Percentiles rank a stretch among this genome's conserved stretches.
Conservation (phyloP, 2,113 vertebrate species). For the Fulica atra region DNA sequence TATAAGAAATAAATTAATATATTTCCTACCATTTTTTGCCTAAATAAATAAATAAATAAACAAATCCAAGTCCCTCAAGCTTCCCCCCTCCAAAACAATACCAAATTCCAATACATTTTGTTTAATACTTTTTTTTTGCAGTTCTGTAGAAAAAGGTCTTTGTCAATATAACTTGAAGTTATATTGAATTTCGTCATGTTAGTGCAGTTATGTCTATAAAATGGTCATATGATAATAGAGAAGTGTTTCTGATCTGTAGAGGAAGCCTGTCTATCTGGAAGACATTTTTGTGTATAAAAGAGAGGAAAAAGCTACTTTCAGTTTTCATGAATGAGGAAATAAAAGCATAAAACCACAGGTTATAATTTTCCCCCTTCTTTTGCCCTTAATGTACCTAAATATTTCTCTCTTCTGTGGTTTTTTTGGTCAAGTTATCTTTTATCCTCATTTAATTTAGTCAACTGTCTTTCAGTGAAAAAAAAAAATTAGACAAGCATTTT, state of each 20-base stretch:
- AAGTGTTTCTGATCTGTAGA: neutral
- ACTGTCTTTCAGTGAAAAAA: neutral
- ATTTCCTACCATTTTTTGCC: neutral
- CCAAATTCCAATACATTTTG: neutral
- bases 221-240: neutral
- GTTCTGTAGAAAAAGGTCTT: neutral
- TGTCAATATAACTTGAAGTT: neutral
- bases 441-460: neutral
- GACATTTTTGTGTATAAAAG: neutral
- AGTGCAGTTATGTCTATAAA: neutral
- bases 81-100: neutral
- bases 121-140: neutral
- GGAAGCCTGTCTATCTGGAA: neutral
- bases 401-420: neutral
- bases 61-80: neutral
- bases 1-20: too few relatives aligned
- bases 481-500: too few relatives aligned
- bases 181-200: neutral
- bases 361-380: neutral
- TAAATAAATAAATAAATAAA: neutral
- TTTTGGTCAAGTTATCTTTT: neutral
- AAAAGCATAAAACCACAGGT: neutral
- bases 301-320: neutral
- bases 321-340: neutral
- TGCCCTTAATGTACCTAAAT: neutral